phyloP scores from a whole-genome alignment of 2,113 vertebrate genomes.

The Xenopus tropicalis region UCB_Xtro_10.0 CM004447.2:49110501-49111000 shows the following conservation, averaged over 20 bases:
- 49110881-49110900: neutral
- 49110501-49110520: conserved; percentile 10
- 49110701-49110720: conserved; percentile 22
- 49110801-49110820: conserved; percentile 12
- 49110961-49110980: no score
- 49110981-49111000: no score
- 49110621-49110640: conserved; percentile 23
- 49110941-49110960: neutral
- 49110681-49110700: conserved; percentile 17
- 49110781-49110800: neutral
- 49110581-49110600: conserved; percentile 29
- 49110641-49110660: conserved; percentile 15
- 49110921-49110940: neutral
- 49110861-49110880: conserved; percentile 9
- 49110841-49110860: conserved; percentile 29
- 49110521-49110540: conserved; percentile 12
- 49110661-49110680: conserved; percentile 26
- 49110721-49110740: conserved; percentile 21
- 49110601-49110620: neutral
- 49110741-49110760: neutral
- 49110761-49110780: conserved; percentile 1
- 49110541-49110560: conserved; percentile 18
- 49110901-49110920: neutral
- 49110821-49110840: conserved; percentile 11
- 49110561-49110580: neutral